phyloP scores from a whole-genome alignment of 2,113 vertebrate genomes.

The Rhizomys pruinosus region DNA sequence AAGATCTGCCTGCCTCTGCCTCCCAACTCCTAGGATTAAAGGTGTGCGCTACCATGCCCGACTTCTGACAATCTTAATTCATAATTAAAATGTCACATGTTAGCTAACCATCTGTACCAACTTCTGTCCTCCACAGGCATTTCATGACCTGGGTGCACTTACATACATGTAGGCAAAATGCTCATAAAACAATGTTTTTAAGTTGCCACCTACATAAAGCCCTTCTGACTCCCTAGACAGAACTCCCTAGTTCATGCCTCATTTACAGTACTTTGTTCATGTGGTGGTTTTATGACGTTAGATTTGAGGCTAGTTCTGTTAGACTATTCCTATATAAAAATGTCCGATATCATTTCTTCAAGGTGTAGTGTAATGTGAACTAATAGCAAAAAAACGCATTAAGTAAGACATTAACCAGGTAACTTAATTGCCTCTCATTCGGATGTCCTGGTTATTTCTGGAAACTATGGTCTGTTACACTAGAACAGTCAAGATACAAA shows the following conservation, averaged over 20 bases:
- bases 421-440: not conserved
- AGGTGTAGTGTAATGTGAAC: not conserved
- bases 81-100: not conserved
- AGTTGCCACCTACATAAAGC: not conserved
- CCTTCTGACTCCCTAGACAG: not conserved
- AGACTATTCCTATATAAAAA: not conserved
- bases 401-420: not conserved
- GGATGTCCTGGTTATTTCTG: not conserved
- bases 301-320: not conserved
- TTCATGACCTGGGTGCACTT: not conserved
- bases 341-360: not conserved
- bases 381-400: not conserved
- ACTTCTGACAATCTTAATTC: not conserved
- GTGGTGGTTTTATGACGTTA: not conserved
- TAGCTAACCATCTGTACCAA: not conserved
- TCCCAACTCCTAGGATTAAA: too few species aligned
- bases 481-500: not conserved
- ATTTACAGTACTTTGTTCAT: not conserved
- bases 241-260: not conserved
- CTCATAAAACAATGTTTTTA: not conserved
- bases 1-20: too few species aligned
- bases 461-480: not conserved
- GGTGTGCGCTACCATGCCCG: too few species aligned
- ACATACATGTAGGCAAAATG: not conserved
- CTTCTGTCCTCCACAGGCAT: not conserved